phyloP scores from a whole-genome alignment of 2,113 vertebrate species.

The Carassius auratus region DNA sequence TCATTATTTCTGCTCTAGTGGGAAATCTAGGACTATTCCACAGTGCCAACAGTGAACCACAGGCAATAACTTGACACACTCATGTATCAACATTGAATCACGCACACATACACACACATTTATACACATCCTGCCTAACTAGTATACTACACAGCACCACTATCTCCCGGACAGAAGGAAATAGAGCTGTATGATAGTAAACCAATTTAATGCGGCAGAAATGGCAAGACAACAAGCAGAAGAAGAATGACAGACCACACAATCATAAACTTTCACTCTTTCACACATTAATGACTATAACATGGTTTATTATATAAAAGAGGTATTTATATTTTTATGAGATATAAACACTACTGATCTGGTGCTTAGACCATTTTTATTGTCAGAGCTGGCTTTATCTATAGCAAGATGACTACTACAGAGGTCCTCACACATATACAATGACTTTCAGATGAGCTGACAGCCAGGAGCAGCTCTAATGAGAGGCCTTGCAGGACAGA shows the following conservation, averaged over 20 bases:
- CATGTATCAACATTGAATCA: slow-evolving; percentile 37
- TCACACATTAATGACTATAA: slow-evolving; percentile 8
- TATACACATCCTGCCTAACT: slow-evolving; percentile 4
- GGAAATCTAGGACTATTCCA: slow-evolving; percentile 27
- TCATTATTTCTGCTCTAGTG: slow-evolving; percentile 28
- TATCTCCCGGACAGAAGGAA: slow-evolving; percentile 30
- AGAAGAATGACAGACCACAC: slow-evolving; percentile 70
- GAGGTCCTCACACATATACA: slow-evolving; percentile 3
- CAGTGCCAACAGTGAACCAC: slow-evolving; percentile 1
- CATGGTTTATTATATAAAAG: not conserved
- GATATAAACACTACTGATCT: not conserved
- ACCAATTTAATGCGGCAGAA: slow-evolving; percentile 68
- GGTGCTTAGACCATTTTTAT: not conserved
- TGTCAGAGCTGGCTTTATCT: not conserved
- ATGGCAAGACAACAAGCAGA: slow-evolving; percentile 71
- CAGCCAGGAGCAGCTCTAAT: not conserved
- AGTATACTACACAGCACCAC: slow-evolving; percentile 24
- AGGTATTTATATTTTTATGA: not conserved
- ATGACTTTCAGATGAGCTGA: slow-evolving; percentile 10
- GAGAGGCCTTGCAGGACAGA: not conserved
- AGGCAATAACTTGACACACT: slow-evolving; percentile 12
- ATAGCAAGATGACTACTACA: not conserved
- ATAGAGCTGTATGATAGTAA: slow-evolving; percentile 62
- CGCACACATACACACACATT: not conserved
- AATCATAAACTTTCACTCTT: slow-evolving; percentile 47